Base-by-base conservation (phyloP, 2,888 invertebrate species). In the Erebia aethiops region DNA sequence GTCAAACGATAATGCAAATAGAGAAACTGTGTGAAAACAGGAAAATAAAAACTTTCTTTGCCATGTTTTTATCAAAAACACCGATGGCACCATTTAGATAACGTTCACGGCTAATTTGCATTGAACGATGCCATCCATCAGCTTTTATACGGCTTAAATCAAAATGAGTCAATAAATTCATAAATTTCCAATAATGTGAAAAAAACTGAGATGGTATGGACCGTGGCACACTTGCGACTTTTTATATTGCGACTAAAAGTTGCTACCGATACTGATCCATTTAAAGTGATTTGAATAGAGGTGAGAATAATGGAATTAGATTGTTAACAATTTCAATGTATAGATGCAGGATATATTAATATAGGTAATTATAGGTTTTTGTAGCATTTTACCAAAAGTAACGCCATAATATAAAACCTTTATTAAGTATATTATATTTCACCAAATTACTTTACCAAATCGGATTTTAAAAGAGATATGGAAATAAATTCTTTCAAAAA, bases 21-120 rank as follows among this genome's bases (percentile, higher is more conserved):
- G 60, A 43, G 41, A 62, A 62, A 62, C 62, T 49, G 21, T 62
- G 62, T 46, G 49, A 62, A 62, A 49, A 21, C 8, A 49, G 14
- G 16, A 16, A 11, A 9, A 49, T 14, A 62, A 62, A 62, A 62
- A 46, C 46, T 46, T 21, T 7, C 4, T 60, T 60, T 16, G 41
- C 60, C 5, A 21, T 14, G 46, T 62, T 62, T 62, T 62, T 49
- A 49, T 62, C 49, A 21, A 62, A 62, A 46, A 62, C 46, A 21
- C 46, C 3, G 62, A 62, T 62, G 62, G 62, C 21, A 49, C 49
- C 62, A 49, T 62, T 62, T 14, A 62, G 62, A 62, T 62, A 62
- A 18, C 18, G 10, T 62, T 62, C 62, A 62, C 62, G 62, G 46
- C 14, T 21, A 46, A 49, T 62, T 62, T 60, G 16, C 60, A 60